Evolutionary conservation across 2,797 vertebrate species (phyloP).

Genomic region (Tachyglossus aculeatus): DNA sequence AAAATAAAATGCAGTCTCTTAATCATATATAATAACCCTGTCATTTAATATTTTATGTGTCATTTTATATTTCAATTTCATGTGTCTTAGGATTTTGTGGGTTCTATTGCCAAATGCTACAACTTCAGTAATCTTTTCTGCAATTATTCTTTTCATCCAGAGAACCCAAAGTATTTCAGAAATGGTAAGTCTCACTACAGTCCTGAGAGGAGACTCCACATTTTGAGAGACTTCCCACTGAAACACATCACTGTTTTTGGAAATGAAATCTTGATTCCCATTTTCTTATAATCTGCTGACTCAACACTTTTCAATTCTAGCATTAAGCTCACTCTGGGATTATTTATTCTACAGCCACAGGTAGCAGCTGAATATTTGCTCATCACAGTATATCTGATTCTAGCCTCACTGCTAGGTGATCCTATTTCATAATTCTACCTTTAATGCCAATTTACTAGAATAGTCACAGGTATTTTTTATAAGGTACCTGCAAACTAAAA

Average conservation of each 20-base stretch:
- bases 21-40: slow-evolving; percentile 53
- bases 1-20: slow-evolving; percentile 67
- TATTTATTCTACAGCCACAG: neutral
- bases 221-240: neutral
- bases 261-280: neutral
- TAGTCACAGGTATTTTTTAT: too few relatives aligned
- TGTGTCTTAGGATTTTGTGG: neutral
- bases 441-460: too few relatives aligned
- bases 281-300: neutral
- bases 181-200: neutral
- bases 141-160: neutral
- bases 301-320: too few relatives aligned
- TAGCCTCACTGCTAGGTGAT: neutral
- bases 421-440: too few relatives aligned
- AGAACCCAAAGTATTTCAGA: neutral
- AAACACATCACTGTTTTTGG: neutral
- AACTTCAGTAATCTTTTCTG: neutral
- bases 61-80: slow-evolving; percentile 56
- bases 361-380: neutral
- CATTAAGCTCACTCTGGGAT: neutral
- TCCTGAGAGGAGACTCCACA: neutral
- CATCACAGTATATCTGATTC: neutral
- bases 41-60: slow-evolving; percentile 55
- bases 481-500: too few relatives aligned
- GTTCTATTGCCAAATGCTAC: neutral